A percentile compares a stretch with the other conserved stretches of the same genome.
These are phyloP conservation scores for Autographa pulchrina DNA, from an alignment of 2,888 invertebrate genomes.

Conservation along the genomic window DNA sequence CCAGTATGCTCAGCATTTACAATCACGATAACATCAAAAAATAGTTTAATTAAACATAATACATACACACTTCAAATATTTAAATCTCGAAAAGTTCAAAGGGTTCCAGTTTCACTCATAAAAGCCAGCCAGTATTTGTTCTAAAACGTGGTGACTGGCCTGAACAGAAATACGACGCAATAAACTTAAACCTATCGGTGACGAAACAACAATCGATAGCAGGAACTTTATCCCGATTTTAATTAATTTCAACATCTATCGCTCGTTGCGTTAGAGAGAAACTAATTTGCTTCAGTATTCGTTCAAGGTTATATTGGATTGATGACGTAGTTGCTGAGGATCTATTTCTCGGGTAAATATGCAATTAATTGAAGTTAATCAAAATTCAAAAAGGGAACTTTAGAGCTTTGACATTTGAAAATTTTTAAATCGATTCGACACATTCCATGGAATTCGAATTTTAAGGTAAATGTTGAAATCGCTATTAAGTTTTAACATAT, in stretches of 20 bases:
- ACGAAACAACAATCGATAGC: constrained; percentile 5
- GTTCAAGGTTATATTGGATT: no score
- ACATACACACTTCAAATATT: background rate
- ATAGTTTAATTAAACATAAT: no score
- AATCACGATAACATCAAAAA: background rate
- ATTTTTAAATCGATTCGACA: no score
- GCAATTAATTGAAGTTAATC: no score
- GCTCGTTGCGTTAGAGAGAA: background rate
- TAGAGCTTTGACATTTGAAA: no score
- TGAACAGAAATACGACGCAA: constrained; percentile 1
- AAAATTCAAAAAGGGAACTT: no score
- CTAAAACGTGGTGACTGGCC: background rate
- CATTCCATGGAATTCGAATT: no score
- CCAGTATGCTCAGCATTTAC: no score
- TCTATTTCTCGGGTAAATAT: no score
- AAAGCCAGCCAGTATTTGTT: background rate
- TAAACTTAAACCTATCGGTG: constrained; percentile 2
- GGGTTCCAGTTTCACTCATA: background rate
- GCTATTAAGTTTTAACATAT: background rate
- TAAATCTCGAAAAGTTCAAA: background rate
- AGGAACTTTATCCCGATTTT: background rate
- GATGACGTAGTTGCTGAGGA: no score
- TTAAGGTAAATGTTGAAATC: no score
- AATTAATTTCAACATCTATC: background rate
- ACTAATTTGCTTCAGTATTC: no score